Evolutionary conservation across 2,888 invertebrate genomes (phyloP).

Genomic region (Zygaena filipendulae): DNA sequence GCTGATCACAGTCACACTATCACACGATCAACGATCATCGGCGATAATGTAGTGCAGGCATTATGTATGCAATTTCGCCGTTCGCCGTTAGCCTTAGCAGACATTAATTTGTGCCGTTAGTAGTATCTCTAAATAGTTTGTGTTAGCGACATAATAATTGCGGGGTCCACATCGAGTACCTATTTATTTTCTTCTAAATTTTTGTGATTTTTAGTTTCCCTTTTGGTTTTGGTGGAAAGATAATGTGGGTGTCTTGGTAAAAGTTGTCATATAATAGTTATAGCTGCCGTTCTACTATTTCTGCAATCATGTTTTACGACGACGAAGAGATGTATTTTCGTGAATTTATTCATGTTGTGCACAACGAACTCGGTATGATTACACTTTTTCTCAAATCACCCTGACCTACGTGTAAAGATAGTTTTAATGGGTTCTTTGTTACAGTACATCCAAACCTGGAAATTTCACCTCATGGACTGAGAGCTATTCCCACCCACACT

Average conservation of each 20-base stretch:
- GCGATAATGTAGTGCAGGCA: too few species aligned
- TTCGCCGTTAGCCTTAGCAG: too few species aligned
- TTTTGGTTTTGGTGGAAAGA: conserved; percentile 24
- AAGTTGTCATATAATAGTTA: conserved; percentile 18
- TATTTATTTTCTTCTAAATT: conserved; percentile 47
- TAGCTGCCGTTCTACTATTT: conserved; percentile 20
- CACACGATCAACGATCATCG: too few species aligned
- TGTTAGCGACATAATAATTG: too few species aligned
- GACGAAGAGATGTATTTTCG: conserved; percentile 38
- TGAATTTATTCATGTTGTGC: conserved; percentile 42
- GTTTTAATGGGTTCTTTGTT: conserved; percentile 19
- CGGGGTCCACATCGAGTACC: too few species aligned
- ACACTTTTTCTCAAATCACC: too few species aligned
- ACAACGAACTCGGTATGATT: conserved; percentile 46
- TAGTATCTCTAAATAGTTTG: too few species aligned
- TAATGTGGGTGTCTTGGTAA: conserved; percentile 28
- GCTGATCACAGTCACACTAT: too few species aligned
- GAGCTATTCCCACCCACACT: conserved; percentile 56
- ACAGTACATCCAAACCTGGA: conserved; percentile 34
- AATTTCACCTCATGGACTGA: conserved; percentile 27
- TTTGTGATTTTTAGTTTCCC: conserved; percentile 28
- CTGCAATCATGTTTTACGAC: conserved; percentile 45
- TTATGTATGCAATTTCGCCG: too few species aligned
- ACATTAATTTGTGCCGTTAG: too few species aligned
- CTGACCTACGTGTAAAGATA: too few species aligned